Base-by-base conservation (phyloP, 2,797 vertebrate genomes). In the Helarctos malayanus region DNA sequence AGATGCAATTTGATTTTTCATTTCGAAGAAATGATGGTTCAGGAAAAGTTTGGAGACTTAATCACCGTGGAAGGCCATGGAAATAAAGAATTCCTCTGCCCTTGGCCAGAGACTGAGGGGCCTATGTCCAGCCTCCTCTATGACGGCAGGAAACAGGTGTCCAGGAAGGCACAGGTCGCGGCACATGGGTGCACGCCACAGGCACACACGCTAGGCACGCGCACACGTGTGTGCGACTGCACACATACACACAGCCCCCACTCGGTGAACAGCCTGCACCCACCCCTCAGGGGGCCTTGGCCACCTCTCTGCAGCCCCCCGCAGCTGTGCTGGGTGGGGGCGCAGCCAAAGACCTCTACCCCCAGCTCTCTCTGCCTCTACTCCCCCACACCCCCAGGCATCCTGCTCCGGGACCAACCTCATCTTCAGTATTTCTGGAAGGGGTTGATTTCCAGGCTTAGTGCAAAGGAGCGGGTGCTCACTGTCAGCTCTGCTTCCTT, bases 1-100 rank as follows among this genome's bases (percentile, higher is more conserved):
- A 97, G 86, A 96, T 90, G 78, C 84, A 91, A 93, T 96, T 95
- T 95, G 92, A 57, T 88, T 96, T 97, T 97, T 98, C 97, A 92
- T 98, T 97, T 96, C 93, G 95, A 97, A 97, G 95, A 96, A 95
- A 94, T 94, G 93, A 96, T 83, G 56, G 86, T 89, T 89, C 90
- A 91, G 84, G 92, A 79, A 81, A 97, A 97, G 93, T 97, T 91
- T n/a, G 29, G 79, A 97, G 78, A 81, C 84, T 87, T 96, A 89
- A 91, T 97, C 81, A 76, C 68, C 2, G 0, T 45, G 71, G 71
- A 97, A 96, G 90, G 81, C 87, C 69, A 80, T 4, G 61, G 95
- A 73, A 82, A 82, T 19, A 94, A 97, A 10, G 19, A 76, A 87
- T 52, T 7, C 56, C 88, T 91, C 96, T 92, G 91, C 45, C 78